Conservation (phyloP, 2,797 vertebrate species). For the Capromys pilorides region DNA sequence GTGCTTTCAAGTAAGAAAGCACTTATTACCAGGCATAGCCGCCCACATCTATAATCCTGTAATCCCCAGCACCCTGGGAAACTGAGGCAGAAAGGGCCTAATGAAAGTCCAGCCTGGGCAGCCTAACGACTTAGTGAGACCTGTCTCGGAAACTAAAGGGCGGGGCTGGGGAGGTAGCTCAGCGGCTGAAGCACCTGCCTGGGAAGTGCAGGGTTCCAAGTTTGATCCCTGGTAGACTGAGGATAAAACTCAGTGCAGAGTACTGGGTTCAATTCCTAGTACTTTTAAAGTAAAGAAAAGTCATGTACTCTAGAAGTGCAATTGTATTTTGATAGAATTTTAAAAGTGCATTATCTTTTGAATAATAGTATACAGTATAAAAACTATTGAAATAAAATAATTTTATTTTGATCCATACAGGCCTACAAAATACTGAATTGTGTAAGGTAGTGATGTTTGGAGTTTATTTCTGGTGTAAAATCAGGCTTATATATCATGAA, state of each 20-base stretch:
- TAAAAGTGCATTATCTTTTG: conserved; percentile 51
- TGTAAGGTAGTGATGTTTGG: conserved; percentile 36
- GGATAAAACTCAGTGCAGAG: no score
- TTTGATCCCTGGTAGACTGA: no score
- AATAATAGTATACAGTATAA: neutral
- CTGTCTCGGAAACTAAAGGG: neutral
- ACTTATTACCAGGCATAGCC: neutral
- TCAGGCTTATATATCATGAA: conserved; percentile 42
- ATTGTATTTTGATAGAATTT: conserved; percentile 40
- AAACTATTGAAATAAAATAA: conserved; percentile 34
- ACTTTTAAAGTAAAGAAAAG: neutral
- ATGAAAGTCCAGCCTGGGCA: neutral
- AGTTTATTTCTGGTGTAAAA: conserved; percentile 37
- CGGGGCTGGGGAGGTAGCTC: neutral
- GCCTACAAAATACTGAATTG: conserved; percentile 52
- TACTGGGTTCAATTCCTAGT: neutral
- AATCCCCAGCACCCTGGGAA: neutral
- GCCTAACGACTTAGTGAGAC: neutral
- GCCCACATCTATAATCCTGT: neutral
- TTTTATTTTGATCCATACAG: conserved; percentile 45
- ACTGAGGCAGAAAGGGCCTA: neutral
- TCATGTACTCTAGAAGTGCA: neutral
- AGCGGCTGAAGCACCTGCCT: neutral
- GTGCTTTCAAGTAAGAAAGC: conserved; percentile 52
- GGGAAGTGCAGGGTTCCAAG: no score